Evolutionary conservation across 2,888 invertebrate genomes (phyloP).

Genomic region (Timema cristinae): DNA sequence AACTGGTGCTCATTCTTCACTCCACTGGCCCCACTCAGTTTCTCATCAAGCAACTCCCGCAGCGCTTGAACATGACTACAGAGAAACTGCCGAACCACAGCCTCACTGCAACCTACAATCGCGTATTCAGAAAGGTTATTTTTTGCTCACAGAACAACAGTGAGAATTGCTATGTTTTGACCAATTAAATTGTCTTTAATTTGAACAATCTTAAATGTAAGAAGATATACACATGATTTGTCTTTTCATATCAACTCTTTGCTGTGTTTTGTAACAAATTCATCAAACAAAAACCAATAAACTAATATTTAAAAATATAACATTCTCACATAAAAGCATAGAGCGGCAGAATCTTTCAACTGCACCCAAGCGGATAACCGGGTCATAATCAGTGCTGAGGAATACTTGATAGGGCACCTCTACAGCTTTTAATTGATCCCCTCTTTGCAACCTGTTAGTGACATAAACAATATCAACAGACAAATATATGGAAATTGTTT

Average conservation of each 20-base stretch:
- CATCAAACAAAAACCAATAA: too few species aligned
- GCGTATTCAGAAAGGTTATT: too few species aligned
- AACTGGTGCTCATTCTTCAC: constrained; percentile 33
- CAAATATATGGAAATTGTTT: too few species aligned
- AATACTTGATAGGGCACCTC: constrained; percentile 37
- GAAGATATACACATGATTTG: too few species aligned
- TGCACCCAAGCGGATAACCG: constrained; percentile 40
- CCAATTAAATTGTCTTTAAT: too few species aligned
- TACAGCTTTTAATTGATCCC: constrained; percentile 37
- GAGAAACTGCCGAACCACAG: constrained; percentile 37
- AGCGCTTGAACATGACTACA: constrained; percentile 36
- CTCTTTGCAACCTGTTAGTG: constrained; percentile 20
- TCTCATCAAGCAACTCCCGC: constrained; percentile 24
- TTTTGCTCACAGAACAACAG: too few species aligned
- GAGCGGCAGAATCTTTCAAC: constrained; percentile 38
- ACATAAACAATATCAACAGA: not conserved
- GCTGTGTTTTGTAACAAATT: too few species aligned
- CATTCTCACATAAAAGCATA: not conserved
- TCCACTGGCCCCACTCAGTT: not conserved
- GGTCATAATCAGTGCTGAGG: constrained; percentile 29
- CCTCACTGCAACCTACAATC: constrained; percentile 36
- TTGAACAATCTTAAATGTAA: too few species aligned
- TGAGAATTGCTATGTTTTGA: too few species aligned
- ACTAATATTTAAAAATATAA: too few species aligned
- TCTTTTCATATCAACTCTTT: too few species aligned